Base-by-base conservation (phyloP, 2,888 invertebrate species). In the Trichopria drosophilae region DNA sequence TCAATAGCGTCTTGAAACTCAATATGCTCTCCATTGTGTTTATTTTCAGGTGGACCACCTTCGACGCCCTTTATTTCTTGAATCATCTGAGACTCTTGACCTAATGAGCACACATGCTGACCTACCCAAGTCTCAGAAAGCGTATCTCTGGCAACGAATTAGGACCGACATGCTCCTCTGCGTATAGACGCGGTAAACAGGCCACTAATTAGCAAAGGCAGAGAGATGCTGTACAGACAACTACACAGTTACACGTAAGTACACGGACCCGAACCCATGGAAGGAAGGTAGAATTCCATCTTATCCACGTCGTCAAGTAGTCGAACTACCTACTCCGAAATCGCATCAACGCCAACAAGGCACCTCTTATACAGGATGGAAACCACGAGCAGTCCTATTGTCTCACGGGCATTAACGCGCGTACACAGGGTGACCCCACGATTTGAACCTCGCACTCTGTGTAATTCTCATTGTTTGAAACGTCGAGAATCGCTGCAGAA, bases 51-150 rank as follows among this genome's bases (percentile, higher is more conserved):
- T n/a, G n/a, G n/a, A n/a, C n/a, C n/a, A n/a, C n/a, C n/a, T n/a
- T n/a, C n/a, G n/a, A n/a, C 45, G 28, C 41, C 41, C 32, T 34
- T 29, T 18, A 39, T 22, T 19, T 20, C 35, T 23, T 22, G 9
- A 13, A 34, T 41, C 26, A 49, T 45, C 52, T 31, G n/a, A n/a
- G n/a, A n/a, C 55, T 34, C 41, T 55, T 54, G 52, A 42, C 50
- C 55, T 64, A 62, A 63, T 62, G 63, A 62, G 56, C 55, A 53
- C 57, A 57, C 60, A 51, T n/a, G n/a, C 48, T 55, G 56, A 63
- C 57, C 56, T 51, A 50, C 55, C 32, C 57, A 52, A 48, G 52
- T 53, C 51, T 43, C 57, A 31, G 53, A 48, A 58, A 40, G 58
- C 59, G 57, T 56, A 58, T 61, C 50, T 58, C 59, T 49, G 51